Evolutionary conservation across 1,140 invertebrate genomes (phyloP).

Genomic region (Drosophila sturtevanti): DNA sequence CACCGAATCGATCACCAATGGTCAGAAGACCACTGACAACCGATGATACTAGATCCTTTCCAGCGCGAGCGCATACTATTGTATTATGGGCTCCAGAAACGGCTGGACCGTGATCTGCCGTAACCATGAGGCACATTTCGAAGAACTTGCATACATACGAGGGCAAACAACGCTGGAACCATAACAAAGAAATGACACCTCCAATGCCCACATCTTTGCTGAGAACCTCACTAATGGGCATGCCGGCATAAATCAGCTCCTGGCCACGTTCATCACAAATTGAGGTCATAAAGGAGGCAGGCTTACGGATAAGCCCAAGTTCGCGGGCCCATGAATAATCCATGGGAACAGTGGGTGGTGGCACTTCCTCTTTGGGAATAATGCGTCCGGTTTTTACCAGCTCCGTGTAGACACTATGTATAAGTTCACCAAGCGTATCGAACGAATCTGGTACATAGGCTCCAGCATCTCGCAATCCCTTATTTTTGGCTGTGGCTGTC

Average conservation of each 20-base stretch:
- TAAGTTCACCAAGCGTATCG: slow-evolving; percentile 91
- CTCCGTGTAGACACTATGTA: slow-evolving; percentile 89
- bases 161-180: slow-evolving; percentile 99
- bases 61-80: slow-evolving; percentile 98
- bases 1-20: slow-evolving; percentile 99
- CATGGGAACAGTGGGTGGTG: slow-evolving; percentile 99
- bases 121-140: slow-evolving; percentile 99
- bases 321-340: slow-evolving; percentile 99
- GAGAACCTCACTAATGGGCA: slow-evolving; percentile 97
- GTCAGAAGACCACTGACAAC: slow-evolving; percentile 98
- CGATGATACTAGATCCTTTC: slow-evolving; percentile 99
- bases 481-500: slow-evolving; percentile 97
- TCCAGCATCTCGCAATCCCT: slow-evolving; percentile 91
- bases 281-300: slow-evolving; percentile 99
- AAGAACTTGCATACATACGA: slow-evolving; percentile 98
- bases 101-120: slow-evolving; percentile 99
- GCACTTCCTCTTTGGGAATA: slow-evolving; percentile 93
- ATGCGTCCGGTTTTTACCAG: slow-evolving; percentile 93
- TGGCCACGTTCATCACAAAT: slow-evolving; percentile 99
- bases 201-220: slow-evolving; percentile 97
- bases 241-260: slow-evolving; percentile 98
- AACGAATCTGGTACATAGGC: slow-evolving; percentile 96
- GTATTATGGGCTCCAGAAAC: slow-evolving; percentile 99
- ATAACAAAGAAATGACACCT: slow-evolving; percentile 97
- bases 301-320: slow-evolving; percentile 98